Evolutionary conservation across 2,113 vertebrate species (phyloP).

Genomic region (Syrrhaptes paradoxus): DNA sequence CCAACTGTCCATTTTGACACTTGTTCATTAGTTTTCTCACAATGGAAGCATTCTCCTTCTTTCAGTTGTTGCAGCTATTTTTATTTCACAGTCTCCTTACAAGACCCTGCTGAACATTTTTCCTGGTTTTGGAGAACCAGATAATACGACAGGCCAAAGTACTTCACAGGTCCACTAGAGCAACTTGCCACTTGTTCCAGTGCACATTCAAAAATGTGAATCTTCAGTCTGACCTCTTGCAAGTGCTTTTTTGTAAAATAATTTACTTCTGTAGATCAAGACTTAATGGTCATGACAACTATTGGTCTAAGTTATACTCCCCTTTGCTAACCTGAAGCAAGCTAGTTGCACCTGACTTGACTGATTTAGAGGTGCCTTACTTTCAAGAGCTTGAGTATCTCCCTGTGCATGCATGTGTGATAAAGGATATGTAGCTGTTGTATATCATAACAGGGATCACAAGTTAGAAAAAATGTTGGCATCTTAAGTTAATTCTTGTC

Average conservation of each 20-base stretch:
- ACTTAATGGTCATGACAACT: not conserved
- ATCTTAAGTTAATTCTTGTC: not conserved
- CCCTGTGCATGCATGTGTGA: not conserved
- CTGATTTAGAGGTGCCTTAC: not conserved
- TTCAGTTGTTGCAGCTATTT: slow-evolving; percentile 68
- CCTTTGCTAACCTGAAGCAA: not conserved
- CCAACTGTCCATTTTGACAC: slow-evolving; percentile 64
- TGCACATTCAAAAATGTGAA: not conserved
- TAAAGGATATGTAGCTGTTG: not conserved
- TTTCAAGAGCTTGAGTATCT: not conserved
- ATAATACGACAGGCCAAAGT: not conserved
- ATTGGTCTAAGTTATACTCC: not conserved
- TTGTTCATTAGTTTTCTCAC: slow-evolving; percentile 61
- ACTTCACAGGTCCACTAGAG: not conserved
- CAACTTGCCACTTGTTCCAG: not conserved
- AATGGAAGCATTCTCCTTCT: slow-evolving; percentile 49
- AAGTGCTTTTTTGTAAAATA: not conserved
- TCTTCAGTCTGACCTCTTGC: not conserved
- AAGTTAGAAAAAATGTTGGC: not conserved
- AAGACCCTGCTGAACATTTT: not conserved
- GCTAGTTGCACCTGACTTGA: not conserved
- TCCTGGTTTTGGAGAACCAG: not conserved
- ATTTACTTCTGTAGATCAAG: slow-evolving; percentile 1
- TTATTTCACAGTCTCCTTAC: slow-evolving; percentile 27
- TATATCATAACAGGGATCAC: not conserved